Evolutionary conservation across 2,113 vertebrate genomes (phyloP), one percentile per base, ranked within the genome.

Genomic region (Desmodus rotundus): DNA sequence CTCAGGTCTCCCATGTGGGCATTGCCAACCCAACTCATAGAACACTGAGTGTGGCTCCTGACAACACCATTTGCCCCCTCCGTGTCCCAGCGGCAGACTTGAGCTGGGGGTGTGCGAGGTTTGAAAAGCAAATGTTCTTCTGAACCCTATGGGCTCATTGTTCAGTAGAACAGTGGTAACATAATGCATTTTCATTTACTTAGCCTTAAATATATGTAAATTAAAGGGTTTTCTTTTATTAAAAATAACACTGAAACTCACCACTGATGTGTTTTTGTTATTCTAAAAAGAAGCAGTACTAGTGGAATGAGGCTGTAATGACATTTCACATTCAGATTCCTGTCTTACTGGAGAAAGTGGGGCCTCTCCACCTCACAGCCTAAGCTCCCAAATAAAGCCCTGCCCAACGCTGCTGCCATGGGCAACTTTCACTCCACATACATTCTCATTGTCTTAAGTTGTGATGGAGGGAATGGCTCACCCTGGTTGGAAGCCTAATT

Each of bases 221-320:
- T 99, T 98, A 98, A 98, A 98, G 98, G 98, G 98, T 98, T 97
- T 98, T 98, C 98, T 97, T 98, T 98, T 98, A 98, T 98, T 98
- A 98, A 98, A 98, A 98, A 98, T 98, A 98, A 98, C 98, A 98
- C 77, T 97, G 95, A 96, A 97, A 97, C 96, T 95, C 95, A 95
- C 97, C 97, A 94, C 98, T 96, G 98, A 98, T 98, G 98, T 98
- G 98, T 98, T 98, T 98, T 98, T 98, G 98, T 98, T 98, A 98
- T 97, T 98, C 97, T 97, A 98, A 98, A 98, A 97, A 98, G 98
- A 96, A 98, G 97, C 96, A 80, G 96, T 97, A 93, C 98, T 97
- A 95, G 97, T 96, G 98, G 97, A 98, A 95, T 92, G 97, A 94
- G 97, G 97, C 96, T 92, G 91, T 98, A 98, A 98, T 96, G 97